phyloP scores from a whole-genome alignment of 2,797 vertebrate genomes.

The Sebastiscus tertius region DNA sequence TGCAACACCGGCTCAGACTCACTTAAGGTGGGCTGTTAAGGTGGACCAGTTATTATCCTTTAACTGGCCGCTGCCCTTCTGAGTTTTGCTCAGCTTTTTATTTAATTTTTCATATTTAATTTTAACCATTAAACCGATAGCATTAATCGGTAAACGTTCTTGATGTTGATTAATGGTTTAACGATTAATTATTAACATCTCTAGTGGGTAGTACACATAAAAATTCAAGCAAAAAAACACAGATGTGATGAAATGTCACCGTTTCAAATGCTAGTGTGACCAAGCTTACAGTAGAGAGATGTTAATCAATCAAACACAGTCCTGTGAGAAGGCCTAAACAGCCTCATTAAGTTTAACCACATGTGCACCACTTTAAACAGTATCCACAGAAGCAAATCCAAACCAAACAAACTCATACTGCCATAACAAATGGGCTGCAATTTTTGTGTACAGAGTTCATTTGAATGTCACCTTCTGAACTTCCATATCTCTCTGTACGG shows the following conservation, averaged over 20 bases:
- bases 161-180: no score
- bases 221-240: neutral
- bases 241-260: neutral
- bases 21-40: neutral
- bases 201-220: neutral
- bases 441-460: neutral
- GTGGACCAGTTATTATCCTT: neutral
- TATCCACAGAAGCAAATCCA: neutral
- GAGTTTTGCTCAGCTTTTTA: neutral
- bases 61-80: fast-evolving
- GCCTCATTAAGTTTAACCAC: neutral
- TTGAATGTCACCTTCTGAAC: neutral
- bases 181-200: neutral
- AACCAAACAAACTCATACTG: neutral
- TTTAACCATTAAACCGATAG: no score
- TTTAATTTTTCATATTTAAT: no score
- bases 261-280: neutral
- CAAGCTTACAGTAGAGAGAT: neutral
- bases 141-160: no score
- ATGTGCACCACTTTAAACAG: neutral
- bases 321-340: neutral
- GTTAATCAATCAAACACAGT: neutral
- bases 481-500: neutral
- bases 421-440: neutral
- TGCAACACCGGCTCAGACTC: neutral